A percentile compares a stretch with the other conserved stretches of the same genome.
phyloP scores from a whole-genome alignment of 2,113 vertebrate genomes.

The Oryzias melastigma region DNA sequence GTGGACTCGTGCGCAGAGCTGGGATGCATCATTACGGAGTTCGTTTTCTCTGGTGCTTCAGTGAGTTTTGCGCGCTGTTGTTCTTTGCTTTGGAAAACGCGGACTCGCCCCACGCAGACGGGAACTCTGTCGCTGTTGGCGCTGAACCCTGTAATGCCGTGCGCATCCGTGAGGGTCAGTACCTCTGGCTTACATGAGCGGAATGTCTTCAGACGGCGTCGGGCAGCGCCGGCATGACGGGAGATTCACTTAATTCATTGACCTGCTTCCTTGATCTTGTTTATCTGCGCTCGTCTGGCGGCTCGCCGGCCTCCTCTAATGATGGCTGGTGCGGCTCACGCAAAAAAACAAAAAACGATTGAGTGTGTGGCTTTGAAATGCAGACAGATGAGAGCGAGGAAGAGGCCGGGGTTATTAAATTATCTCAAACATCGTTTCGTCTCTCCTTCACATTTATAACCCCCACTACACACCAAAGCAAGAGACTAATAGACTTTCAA shows the following conservation, averaged over 20 bases:
- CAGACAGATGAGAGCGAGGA: conserved; percentile 3
- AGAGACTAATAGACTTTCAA: conserved; percentile 51
- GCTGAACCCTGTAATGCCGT: neutral
- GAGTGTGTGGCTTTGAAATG: conserved; percentile 8
- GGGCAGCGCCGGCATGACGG: conserved; percentile 30
- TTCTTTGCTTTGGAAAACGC: conserved; percentile 26
- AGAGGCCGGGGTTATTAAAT: conserved; percentile 26
- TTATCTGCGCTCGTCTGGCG: conserved; percentile 43
- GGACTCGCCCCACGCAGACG: conserved; percentile 3
- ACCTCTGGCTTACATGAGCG: conserved; percentile 1
- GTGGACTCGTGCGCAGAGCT: neutral
- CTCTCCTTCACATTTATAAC: conserved; percentile 19
- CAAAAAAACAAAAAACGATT: neutral
- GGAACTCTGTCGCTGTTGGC: conserved; percentile 20
- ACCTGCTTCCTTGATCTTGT: conserved; percentile 50
- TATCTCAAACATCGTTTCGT: conserved; percentile 39
- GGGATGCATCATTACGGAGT: conserved; percentile 43
- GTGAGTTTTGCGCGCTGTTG: conserved; percentile 5
- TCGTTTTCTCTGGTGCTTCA: conserved; percentile 27
- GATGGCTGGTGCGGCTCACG: conserved; percentile 6
- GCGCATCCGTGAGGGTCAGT: conserved; percentile 8
- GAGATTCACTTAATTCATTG: conserved; percentile 51
- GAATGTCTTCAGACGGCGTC: conserved; percentile 35
- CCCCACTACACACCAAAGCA: neutral
- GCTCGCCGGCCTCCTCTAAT: conserved; percentile 11